phyloP scores from a whole-genome alignment of 2,888 invertebrate species.

The Lepidocyrtoides sp. region DNA sequence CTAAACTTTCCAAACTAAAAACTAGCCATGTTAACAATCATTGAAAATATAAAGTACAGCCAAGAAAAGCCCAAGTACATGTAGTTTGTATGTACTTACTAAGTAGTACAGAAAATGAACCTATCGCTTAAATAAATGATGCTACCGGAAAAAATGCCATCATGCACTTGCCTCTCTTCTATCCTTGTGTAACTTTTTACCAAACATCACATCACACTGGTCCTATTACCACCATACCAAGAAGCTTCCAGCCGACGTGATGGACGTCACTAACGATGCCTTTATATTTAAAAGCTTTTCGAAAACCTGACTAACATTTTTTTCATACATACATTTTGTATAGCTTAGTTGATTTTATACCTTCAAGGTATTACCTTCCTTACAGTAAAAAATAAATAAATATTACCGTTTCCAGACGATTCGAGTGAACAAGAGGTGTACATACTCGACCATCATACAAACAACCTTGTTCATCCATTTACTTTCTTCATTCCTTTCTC shows the following conservation, averaged over 20 bases:
- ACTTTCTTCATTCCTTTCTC: neutral
- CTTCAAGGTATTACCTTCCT: neutral
- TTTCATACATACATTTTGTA: neutral
- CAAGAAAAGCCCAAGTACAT: neutral
- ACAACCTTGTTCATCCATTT: conserved; percentile 53
- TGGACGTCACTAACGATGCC: conserved; percentile 73
- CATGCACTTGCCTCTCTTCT: conserved; percentile 40
- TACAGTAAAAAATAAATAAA: neutral
- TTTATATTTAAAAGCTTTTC: conserved; percentile 69
- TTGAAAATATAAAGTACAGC: neutral
- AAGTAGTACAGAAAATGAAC: conserved; percentile 2
- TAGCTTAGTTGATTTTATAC: conserved; percentile 3
- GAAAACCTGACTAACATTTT: conserved; percentile 48
- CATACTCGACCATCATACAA: conserved; percentile 30
- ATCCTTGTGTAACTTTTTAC: neutral
- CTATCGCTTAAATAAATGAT: conserved; percentile 64
- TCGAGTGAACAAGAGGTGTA: neutral
- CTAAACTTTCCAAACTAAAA: conserved; percentile 6
- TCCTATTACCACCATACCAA: neutral
- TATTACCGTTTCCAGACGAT: conserved; percentile 48
- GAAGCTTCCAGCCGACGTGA: conserved; percentile 54
- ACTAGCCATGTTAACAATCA: conserved; percentile 14
- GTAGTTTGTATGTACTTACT: neutral
- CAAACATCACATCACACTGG: conserved; percentile 18
- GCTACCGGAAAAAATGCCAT: conserved; percentile 58